Evolutionary conservation across 2,888 invertebrate species (phyloP), one percentile per base, ranked within the genome.

Genomic region (Ectropis crepuscularia): DNA sequence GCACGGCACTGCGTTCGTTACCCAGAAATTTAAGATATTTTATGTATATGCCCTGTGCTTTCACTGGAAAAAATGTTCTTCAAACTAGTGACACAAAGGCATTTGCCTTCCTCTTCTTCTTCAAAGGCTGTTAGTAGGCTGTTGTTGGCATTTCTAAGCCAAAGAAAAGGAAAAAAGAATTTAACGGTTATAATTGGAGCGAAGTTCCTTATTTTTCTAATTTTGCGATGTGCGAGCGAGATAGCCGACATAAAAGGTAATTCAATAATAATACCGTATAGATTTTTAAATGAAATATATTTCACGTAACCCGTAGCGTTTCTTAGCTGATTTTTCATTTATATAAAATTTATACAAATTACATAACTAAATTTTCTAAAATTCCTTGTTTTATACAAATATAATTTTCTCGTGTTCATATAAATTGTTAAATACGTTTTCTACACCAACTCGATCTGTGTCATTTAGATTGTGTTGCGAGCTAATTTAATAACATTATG

Each of bases 241-340:
- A 28, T 28, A 28, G 16, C 2, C 4, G 4, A 28, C 4, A 41
- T 41, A 41, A 53, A 11, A 36, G 45, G 45, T 53, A 64, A 5
- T 51, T 5, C 57, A 77, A 74, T 72, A 67, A 80, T 85, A 85
- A 82, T 73, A 63, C 81, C 68, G 57, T 42, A 55, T 57, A 76
- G 77, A 81, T 86, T 90, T 90, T 90, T 78, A 83, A 87, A 87
- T 89, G 87, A 87, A 86, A 87, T 92, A 91, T 92, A 91, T 90
- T 92, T 91, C 87, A 85, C 87, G 84, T 89, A 91, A 92, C 92
- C 92, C 92, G 92, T 92, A 92, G 92, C 91, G 91, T 92, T 92
- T 92, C 90, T 90, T 89, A 89, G 89, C 87, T 88, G 89, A 82
- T 86, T 88, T 87, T 88, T 86, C 83, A 90, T 86, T 87, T 83